Evolutionary conservation across 2,797 vertebrate species (phyloP), one percentile per base, ranked within the genome.

Genomic region (Falco berigora): DNA sequence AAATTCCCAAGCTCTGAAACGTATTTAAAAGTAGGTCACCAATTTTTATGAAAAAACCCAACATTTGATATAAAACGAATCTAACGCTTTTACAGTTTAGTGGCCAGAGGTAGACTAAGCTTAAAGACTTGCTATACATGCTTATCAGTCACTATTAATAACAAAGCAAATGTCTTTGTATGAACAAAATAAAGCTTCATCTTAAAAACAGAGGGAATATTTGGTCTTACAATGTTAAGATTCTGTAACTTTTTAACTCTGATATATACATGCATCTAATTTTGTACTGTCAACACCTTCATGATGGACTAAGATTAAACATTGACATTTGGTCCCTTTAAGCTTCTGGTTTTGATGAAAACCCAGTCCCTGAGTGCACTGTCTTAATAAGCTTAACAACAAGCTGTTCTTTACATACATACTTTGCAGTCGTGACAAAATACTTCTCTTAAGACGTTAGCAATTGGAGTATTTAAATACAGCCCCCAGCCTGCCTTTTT

Each of bases 1-100:
- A 96, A 98, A 99, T 66, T 97, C 97, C 99, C 99, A 99, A 19
- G 98, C 98, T 96, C 99, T 98, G 78, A 91, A 98, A 97, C 56
- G 96, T 67, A 96, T 93, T 94, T 59, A 62, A 83, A 96, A 78
- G 52, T 10, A 88, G 16, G 30, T 81, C 20, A 92, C 12, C 10
- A 72, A 17, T 30, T 90, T 92, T 80, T 38, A 38, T 8, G 12
- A n/a, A 23, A 27, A 88, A 55, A 9, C 2, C 9, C 9, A 9
- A 28, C 20, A 44, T 59, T 66, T 80, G 16, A 80, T 46, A 73
- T 16, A 72, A 25, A 81, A 66, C 21, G 0, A 80, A 91, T 72
- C 32, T 72, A 67, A 92, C 23, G 47, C 25, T 52, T 52, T 4
- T 50, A 63, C 11, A 72, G 30, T 80, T 88, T 21, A 81, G 55